phyloP scores from a whole-genome alignment of 2,888 invertebrate species.

The Noctua pronuba region DNA sequence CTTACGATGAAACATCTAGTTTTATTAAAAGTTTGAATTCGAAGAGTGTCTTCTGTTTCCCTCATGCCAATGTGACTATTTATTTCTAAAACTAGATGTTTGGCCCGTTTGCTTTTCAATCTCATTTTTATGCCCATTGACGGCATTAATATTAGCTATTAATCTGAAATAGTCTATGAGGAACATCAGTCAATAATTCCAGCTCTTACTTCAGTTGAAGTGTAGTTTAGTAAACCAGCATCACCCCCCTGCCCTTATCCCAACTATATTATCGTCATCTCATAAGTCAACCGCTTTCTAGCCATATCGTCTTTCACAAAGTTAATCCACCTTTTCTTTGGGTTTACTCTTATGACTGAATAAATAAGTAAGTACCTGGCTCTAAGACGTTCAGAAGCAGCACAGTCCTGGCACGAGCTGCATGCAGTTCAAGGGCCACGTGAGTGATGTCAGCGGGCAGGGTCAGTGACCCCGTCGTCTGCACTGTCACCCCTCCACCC shows the following conservation, averaged over 20 bases:
- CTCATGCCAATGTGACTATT: too few relatives aligned
- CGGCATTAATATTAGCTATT: too few relatives aligned
- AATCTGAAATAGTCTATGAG: not conserved
- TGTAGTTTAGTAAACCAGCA: not conserved
- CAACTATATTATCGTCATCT: too few relatives aligned
- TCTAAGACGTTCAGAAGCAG: constrained; percentile 66
- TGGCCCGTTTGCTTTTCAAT: constrained; percentile 16
- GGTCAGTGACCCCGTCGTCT: constrained; percentile 60
- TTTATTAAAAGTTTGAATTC: not conserved
- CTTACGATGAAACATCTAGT: not conserved
- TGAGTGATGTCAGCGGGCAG: constrained; percentile 70
- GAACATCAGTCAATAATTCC: not conserved
- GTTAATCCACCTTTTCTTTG: not conserved
- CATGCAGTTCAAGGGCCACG: constrained; percentile 76
- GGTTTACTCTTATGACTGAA: not conserved
- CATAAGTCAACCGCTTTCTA: not conserved
- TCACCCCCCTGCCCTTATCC: too few relatives aligned
- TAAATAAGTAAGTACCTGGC: constrained; percentile 52
- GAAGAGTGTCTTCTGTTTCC: too few relatives aligned
- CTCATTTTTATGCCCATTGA: constrained; percentile 7
- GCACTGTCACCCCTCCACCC: constrained; percentile 71
- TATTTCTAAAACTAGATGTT: too few relatives aligned
- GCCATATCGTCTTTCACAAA: not conserved
- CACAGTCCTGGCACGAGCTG: constrained; percentile 75
- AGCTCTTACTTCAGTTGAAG: not conserved